Base-by-base conservation (phyloP, 2,797 vertebrate genomes). In the Nyctalus aviator region DNA sequence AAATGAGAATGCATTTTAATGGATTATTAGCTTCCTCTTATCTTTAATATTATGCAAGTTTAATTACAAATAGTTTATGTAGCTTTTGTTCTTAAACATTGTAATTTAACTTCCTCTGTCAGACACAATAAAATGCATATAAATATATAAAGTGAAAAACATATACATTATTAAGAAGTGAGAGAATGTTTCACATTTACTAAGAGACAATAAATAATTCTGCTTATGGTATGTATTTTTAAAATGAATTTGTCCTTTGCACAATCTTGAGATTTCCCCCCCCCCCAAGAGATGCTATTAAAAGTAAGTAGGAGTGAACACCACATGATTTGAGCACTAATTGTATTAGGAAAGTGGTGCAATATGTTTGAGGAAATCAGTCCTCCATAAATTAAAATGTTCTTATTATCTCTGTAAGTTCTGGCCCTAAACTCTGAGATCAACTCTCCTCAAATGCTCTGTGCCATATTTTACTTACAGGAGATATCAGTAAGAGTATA, bases 1-100 rank as follows among this genome's bases (percentile, higher is more conserved):
- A 94, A 92, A 75, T 8, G 23, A 92, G 21, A 71, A 53, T 13
- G 15, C 6, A 27, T 44, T 94, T 94, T 88, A 85, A 53, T 75
- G 11, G 82, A 77, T 78, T 83, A 82, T 27, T 59, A 27, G 11
- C 3, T 66, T 89, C n/a, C 20, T 66, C 25, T 84, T 27, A 15
- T 41, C 35, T 85, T 92, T 85, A 32, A 44, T 85, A 71, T 8
- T 35, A 35, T 10, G 0, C n/a, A n/a, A n/a, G 7, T 66, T 66
- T 82, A 69, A 82, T n/a, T 71, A 25, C 17, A 89, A 57, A 55
- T 35, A 32, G 5, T 76, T 83, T 30, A 20, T 35, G 11, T 57
- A 41, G 12, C 32, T 75, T 66, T 64, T 82, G 35, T 57, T 62
- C 10, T 32, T 78, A 62, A 84, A 15, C 23, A 25, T 68, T 7